Percentiles rank a stretch among this genome's conserved stretches.
phyloP scores from a whole-genome alignment of 2,797 vertebrate genomes.

The Scarus forsteni region DNA sequence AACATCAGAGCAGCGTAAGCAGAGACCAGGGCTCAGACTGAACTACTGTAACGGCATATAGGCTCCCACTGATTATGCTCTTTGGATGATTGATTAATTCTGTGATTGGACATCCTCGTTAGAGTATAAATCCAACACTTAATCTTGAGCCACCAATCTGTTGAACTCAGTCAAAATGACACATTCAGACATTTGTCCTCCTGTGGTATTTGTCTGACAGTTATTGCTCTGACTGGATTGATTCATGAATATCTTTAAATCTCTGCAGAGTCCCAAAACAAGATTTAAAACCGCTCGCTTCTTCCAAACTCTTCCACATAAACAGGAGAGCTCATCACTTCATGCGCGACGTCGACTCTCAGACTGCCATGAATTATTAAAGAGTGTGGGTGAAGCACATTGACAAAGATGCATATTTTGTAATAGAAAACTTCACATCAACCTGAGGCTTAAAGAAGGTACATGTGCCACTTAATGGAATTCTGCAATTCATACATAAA shows the following conservation, averaged over 20 bases:
- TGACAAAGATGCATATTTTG: slow-evolving; percentile 54
- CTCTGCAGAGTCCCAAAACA: neutral
- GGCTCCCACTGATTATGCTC: no score
- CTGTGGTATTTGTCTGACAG: no score
- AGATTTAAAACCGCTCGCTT: neutral
- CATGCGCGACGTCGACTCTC: slow-evolving; percentile 47
- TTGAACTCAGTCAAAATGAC: no score
- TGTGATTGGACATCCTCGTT: no score
- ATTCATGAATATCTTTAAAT: neutral
- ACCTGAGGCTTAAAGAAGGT: slow-evolving; percentile 58
- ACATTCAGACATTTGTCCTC: no score
- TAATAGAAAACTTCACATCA: slow-evolving; percentile 61
- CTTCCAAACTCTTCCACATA: neutral
- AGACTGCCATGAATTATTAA: slow-evolving; percentile 63
- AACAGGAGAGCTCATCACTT: slow-evolving; percentile 10
- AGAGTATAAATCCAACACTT: no score
- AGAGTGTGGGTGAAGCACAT: slow-evolving; percentile 40
- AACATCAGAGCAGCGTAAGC: no score
- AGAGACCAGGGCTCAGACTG: no score
- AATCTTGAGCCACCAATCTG: no score
- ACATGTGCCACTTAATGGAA: slow-evolving; percentile 72
- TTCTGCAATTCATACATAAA: slow-evolving; percentile 69
- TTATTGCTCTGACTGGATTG: no score
- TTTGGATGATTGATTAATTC: no score
- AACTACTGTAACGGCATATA: no score